Evolutionary conservation across 2,888 invertebrate genomes (phyloP).

Genomic region (Nowickia ferox): DNA sequence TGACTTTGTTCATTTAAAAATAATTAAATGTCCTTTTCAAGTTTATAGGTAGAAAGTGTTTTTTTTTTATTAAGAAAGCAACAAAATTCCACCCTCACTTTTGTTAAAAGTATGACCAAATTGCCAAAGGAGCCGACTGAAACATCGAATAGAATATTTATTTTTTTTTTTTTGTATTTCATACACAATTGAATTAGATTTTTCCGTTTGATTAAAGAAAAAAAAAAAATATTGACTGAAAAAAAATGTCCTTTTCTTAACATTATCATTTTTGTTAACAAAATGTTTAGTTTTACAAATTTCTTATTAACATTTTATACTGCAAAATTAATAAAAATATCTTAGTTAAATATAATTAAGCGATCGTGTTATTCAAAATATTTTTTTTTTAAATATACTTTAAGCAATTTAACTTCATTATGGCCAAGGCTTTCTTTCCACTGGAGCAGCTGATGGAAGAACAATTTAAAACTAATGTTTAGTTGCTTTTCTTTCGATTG

Average conservation of each 20-base stretch:
- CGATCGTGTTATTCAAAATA: too few relatives aligned
- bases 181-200: constrained; percentile 67
- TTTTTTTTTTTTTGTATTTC: background rate
- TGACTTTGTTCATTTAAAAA: constrained; percentile 27
- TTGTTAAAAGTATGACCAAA: constrained; percentile 32
- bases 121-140: constrained; percentile 4
- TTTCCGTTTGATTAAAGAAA: constrained; percentile 58
- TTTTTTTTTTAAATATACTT: too few relatives aligned
- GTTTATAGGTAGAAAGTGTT: constrained; percentile 44
- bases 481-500: too few relatives aligned
- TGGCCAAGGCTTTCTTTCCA: too few relatives aligned
- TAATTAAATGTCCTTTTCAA: constrained; percentile 64
- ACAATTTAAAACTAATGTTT: too few relatives aligned
- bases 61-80: constrained; percentile 1
- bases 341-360: too few relatives aligned
- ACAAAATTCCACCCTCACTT: constrained; percentile 41
- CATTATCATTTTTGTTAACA: background rate
- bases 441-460: too few relatives aligned
- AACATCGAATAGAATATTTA: constrained; percentile 17
- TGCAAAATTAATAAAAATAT: background rate
- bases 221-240: constrained; percentile 6
- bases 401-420: too few relatives aligned
- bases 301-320: background rate
- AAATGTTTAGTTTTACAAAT: background rate
- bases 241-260: background rate